These are phyloP conservation scores for Halichoeres trimaculatus DNA, from an alignment of 2,113 vertebrate genomes.

Conservation along the genomic window DNA sequence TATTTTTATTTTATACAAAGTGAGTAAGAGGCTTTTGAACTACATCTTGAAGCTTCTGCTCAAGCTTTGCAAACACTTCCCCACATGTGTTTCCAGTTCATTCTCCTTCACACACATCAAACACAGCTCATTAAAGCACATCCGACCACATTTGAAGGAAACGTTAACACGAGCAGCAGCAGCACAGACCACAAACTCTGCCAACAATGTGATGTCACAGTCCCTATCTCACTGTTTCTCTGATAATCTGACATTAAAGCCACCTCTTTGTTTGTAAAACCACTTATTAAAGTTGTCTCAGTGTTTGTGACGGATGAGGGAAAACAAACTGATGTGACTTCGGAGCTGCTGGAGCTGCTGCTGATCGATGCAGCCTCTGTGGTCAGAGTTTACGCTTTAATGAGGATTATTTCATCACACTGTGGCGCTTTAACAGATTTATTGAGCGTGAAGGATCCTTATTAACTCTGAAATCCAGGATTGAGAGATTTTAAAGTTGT, in stretches of 20 bases:
- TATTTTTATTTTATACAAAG: no score
- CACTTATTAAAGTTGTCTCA: not conserved
- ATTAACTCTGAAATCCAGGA: not conserved
- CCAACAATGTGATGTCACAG: no score
- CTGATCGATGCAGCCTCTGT: not conserved
- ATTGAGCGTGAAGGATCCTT: not conserved
- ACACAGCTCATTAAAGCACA: not conserved
- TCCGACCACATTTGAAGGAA: not conserved
- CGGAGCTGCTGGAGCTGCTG: constrained; percentile 1
- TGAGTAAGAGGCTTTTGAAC: no score
- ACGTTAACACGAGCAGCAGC: no score
- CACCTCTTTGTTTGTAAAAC: not conserved
- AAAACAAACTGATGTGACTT: constrained; percentile 9
- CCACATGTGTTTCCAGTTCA: no score
- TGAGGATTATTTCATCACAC: constrained; percentile 23
- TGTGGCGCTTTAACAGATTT: not conserved
- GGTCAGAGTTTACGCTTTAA: constrained; percentile 7
- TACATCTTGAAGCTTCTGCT: not conserved
- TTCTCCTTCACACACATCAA: not conserved
- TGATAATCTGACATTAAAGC: not conserved
- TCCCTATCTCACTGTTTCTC: no score
- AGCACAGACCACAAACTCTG: not conserved
- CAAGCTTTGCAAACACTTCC: not conserved
- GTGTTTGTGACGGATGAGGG: not conserved
- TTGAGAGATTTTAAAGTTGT: not conserved